These are phyloP conservation scores for Aegithalos caudatus DNA, from an alignment of 2,113 vertebrate genomes.

Conservation along the genomic window DNA sequence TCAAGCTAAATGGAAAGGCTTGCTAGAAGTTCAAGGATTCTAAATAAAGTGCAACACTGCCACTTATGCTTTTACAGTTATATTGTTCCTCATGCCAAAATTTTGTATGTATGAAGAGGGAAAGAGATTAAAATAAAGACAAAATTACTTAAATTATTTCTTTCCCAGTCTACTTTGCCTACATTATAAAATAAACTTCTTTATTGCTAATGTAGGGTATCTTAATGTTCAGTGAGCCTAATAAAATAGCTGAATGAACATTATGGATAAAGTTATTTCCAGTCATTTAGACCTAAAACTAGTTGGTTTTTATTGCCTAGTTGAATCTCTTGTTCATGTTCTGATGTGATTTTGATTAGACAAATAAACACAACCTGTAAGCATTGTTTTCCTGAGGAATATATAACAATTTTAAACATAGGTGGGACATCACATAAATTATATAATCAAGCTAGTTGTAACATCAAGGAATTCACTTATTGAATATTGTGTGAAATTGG, in stretches of 20 bases:
- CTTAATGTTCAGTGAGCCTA: conserved; percentile 43
- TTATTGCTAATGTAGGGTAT: not conserved
- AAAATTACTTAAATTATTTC: conserved; percentile 35
- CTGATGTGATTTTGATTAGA: not conserved
- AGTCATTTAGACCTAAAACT: conserved; percentile 22
- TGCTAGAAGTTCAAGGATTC: not conserved
- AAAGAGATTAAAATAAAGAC: conserved; percentile 2
- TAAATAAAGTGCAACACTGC: not conserved
- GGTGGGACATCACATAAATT: not conserved
- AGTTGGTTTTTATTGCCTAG: not conserved
- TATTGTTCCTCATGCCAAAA: not conserved
- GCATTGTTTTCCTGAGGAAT: not conserved
- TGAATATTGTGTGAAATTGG: not conserved
- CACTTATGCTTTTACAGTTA: conserved; percentile 12
- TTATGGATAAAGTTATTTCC: conserved; percentile 20
- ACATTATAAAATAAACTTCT: conserved; percentile 14
- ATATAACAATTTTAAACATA: not conserved
- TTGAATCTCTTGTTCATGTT: not conserved
- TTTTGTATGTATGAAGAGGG: not conserved
- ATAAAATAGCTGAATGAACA: conserved; percentile 46
- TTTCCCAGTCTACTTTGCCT: conserved; percentile 16
- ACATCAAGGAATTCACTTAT: not conserved
- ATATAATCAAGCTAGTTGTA: not conserved
- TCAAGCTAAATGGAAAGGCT: not conserved
- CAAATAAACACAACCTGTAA: not conserved